A percentile compares a stretch with the other conserved stretches of the same genome.
Conservation (phyloP, 2,113 vertebrate species). For the Monopterus albus region DNA sequence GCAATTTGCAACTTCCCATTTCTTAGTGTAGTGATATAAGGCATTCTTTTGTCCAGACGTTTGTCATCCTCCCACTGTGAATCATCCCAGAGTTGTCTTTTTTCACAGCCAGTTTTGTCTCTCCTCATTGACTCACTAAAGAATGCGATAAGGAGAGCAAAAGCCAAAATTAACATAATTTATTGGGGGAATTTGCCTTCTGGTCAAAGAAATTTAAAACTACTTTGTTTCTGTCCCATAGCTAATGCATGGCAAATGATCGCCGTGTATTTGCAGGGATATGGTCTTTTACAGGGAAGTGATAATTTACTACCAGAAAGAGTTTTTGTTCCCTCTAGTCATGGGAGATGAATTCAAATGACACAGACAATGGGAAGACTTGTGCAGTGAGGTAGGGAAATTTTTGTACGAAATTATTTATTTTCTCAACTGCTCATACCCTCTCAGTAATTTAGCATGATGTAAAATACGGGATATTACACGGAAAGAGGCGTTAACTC, state of each 20-base stretch:
- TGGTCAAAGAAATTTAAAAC: slow-evolving; percentile 73
- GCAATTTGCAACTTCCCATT: slow-evolving; percentile 28
- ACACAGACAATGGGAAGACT: slow-evolving; percentile 52
- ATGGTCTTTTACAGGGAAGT: slow-evolving; percentile 60
- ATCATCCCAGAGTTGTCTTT: slow-evolving; percentile 60
- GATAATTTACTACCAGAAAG: slow-evolving; percentile 65
- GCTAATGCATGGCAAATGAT: slow-evolving; percentile 74
- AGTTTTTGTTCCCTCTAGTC: slow-evolving; percentile 61
- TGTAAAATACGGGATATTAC: slow-evolving; percentile 53
- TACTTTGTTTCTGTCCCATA: slow-evolving; percentile 69
- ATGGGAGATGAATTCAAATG: slow-evolving; percentile 72
- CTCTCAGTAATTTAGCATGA: slow-evolving; percentile 61
- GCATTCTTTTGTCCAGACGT: slow-evolving; percentile 43
- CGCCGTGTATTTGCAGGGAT: slow-evolving; percentile 57
- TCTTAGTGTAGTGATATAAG: slow-evolving; percentile 38
- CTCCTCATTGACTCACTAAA: slow-evolving; percentile 66
- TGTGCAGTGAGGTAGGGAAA: slow-evolving; percentile 39
- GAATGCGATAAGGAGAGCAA: slow-evolving; percentile 61
- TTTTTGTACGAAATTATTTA: slow-evolving; percentile 66
- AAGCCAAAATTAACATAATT: slow-evolving; percentile 76
- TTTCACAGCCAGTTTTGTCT: slow-evolving; percentile 60
- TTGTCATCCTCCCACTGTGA: slow-evolving; percentile 54
- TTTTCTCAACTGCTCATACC: slow-evolving; percentile 58
- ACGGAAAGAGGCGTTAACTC: slow-evolving; percentile 58
- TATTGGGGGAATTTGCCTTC: slow-evolving; percentile 77